Evolutionary conservation across 2,797 vertebrate genomes (phyloP), one percentile per base, ranked within the genome.

Genomic region (Hybognathus amarus): DNA sequence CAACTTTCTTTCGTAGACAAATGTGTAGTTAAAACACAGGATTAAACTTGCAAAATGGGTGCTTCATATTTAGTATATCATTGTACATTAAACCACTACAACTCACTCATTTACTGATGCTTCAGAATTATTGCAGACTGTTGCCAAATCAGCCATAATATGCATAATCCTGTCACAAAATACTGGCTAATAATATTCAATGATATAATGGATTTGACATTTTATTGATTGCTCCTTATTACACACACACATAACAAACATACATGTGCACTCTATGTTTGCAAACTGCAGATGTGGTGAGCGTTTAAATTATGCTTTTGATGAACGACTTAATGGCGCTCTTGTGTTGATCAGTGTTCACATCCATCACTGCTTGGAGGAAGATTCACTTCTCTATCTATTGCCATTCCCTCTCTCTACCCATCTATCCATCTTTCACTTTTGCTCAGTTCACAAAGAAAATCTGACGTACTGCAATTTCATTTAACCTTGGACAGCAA

Each of bases 271-370:
- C 76, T 75, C 87, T 73, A 83, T 93, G 94, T 92, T 91, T 96
- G 95, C 95, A 50, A 4, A 33, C 95, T 95, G 95, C 96, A 96
- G 95, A 96, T 96, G 95, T 95, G 94, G 91, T 95, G 96, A 96
- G 96, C 96, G 95, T 93, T 96, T 96, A 96, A 97, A 97, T 97
- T 95, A 96, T 95, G 94, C 94, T 95, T 94, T 96, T 97, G 97
- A 97, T 97, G 95, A 95, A 97, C 95, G 94, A 95, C 94, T 97
- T 96, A 95, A 97, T 96, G 96, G 97, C 96, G 88, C 94, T 95
- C 91, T 86, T 85, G 84, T 86, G 88, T 89, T 89, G 86, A 89
- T 87, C 84, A 78, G 74, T 8, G 76, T 42, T 54, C 91, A 94
- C 94, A 96, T 96, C 95, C 94, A 96, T 96, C 82, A 87, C 75